These are phyloP conservation scores for Ambastaia sidthimunki DNA, from an alignment of 2,797 vertebrate species.

Conservation along the genomic window DNA sequence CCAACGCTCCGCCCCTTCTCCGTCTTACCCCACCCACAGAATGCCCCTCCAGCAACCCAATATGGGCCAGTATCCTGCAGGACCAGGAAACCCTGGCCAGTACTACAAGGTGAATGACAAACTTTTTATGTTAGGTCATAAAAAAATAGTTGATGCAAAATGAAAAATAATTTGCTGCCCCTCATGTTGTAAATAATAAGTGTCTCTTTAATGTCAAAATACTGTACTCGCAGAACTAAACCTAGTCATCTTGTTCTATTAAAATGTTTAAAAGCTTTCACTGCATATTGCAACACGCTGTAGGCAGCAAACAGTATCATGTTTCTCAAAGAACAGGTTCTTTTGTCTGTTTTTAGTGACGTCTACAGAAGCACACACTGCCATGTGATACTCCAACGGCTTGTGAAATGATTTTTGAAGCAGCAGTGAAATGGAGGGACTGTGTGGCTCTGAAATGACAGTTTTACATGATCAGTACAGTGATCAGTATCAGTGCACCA, in stretches of 20 bases:
- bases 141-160: no score
- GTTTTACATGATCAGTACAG: conserved; percentile 9
- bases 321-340: conserved; percentile 50
- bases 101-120: conserved; percentile 66
- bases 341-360: conserved; percentile 39
- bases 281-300: conserved; percentile 2
- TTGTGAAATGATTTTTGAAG: conserved; percentile 47
- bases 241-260: neutral
- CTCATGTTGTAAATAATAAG: neutral
- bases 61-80: conserved; percentile 84
- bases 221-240: conserved; percentile 4
- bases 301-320: conserved; percentile 13
- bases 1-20: conserved; percentile 85
- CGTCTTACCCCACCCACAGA: conserved; percentile 87
- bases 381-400: conserved; percentile 40
- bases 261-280: conserved; percentile 4
- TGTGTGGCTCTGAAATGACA: conserved; percentile 25
- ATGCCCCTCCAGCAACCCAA: conserved; percentile 81
- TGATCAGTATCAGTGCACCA: neutral
- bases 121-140: no score
- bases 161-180: neutral
- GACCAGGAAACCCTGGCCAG: conserved; percentile 79
- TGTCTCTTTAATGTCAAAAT: neutral
- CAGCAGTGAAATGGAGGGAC: conserved; percentile 8
- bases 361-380: conserved; percentile 29